phyloP scores from a whole-genome alignment of 2,797 vertebrate species.

The Anomalospiza imberbis region DNA sequence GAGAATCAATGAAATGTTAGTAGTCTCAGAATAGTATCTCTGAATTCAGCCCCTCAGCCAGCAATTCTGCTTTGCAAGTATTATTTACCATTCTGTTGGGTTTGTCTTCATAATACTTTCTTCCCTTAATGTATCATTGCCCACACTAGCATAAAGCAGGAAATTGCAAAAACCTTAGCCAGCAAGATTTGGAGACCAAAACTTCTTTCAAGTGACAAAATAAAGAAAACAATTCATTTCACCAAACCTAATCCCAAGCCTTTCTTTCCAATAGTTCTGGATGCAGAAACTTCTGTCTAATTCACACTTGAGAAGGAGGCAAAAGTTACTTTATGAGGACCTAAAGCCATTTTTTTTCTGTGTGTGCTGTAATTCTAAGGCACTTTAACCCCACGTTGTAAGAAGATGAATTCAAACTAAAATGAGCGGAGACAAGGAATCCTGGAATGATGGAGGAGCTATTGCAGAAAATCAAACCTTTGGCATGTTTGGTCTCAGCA shows the following conservation, averaged over 20 bases:
- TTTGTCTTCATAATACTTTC: neutral
- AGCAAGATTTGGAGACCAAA: neutral
- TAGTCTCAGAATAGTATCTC: neutral
- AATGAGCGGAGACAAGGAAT: slow-evolving; percentile 23
- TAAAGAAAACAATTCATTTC: neutral
- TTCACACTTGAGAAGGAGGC: neutral
- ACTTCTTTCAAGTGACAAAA: neutral
- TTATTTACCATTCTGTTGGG: neutral
- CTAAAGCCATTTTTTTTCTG: neutral
- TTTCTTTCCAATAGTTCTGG: neutral
- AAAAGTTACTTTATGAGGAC: neutral
- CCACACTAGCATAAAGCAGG: neutral
- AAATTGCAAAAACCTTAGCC: neutral
- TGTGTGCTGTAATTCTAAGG: neutral
- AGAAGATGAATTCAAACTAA: slow-evolving; percentile 31
- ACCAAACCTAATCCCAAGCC: neutral
- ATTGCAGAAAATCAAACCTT: slow-evolving; percentile 7
- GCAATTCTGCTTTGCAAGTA: neutral
- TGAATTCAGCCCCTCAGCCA: neutral
- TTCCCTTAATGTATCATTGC: neutral
- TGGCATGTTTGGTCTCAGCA: neutral
- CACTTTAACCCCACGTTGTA: neutral
- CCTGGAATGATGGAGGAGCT: neutral
- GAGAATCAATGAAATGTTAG: neutral
- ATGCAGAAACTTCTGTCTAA: neutral